Evolutionary conservation across 2,888 invertebrate species (phyloP), one percentile per base, ranked within the genome.

Genomic region (Siphonodentalium dalli): DNA sequence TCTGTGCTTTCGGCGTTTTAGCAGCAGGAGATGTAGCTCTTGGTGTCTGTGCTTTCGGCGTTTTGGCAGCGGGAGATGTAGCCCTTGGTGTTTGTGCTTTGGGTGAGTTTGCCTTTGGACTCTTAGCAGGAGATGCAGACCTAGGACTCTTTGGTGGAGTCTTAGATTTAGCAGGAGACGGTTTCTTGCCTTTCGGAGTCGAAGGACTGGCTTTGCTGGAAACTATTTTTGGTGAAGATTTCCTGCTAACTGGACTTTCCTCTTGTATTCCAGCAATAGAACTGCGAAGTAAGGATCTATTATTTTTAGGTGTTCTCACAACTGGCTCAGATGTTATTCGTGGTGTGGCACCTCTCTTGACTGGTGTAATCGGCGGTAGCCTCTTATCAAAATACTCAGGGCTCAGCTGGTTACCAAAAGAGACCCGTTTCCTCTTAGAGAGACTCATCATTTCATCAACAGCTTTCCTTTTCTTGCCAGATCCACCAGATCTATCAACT

Each of bases 311-410:
- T 23, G 40, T 38, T 9, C 34, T 28, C 5, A 20, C 34, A 6
- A 42, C 34, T 13, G 65, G 60, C 18, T 64, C 62, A 20, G 64
- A 58, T 15, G 54, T 41, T 40, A 67, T 54, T 40, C 61, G 62
- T 20, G 80, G 80, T 5, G 75, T 61, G 7, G 76, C 72, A 23
- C 81, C 81, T 57, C 65, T 73, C 34, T 77, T 76, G 1, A 83
- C 56, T 4, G 83, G 83, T 3, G 83, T 82, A 6, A 72, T 69
- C 11, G 82, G 80, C 3, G 83, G 83, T 20, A 83, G 65, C 24
- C 59, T 60, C 57, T 76, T 77, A 53, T 83, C 82, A 75, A 83
- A 83, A 29, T 78, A 74, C 57, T 84, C 83, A 21, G 83, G 83
- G 50, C 81, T 80, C 18, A 84, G 68, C 26, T 77, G 66, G 3